Conservation (phyloP, 2,888 invertebrate species). For the Lepas anatifera region DNA sequence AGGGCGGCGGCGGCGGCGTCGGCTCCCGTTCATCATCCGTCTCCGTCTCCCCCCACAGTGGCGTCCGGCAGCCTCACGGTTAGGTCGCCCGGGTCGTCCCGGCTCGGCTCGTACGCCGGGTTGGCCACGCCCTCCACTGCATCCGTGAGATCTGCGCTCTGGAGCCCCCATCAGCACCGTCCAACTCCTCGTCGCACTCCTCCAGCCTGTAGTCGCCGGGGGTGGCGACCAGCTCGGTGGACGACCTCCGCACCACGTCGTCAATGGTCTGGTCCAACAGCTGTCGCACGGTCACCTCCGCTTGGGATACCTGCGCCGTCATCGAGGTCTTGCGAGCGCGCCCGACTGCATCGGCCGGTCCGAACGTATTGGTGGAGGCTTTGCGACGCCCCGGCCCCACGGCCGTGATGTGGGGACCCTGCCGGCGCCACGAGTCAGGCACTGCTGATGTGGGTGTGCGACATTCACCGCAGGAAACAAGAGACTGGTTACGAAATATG, state of each 20-base stretch:
- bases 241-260: neutral
- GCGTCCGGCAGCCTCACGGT: conserved; percentile 2
- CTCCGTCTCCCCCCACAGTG: neutral
- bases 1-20: neutral
- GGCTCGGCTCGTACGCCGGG: neutral
- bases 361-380: neutral
- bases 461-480: neutral
- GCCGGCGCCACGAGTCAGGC: neutral
- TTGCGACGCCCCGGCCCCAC: neutral
- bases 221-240: too few relatives aligned
- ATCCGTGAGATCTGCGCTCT: too few relatives aligned
- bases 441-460: neutral
- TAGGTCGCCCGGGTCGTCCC: neutral
- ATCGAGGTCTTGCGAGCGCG: conserved; percentile 8
- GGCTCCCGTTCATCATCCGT: neutral
- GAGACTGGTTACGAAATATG: neutral
- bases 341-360: neutral
- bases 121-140: neutral
- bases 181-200: neutral
- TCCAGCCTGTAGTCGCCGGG: neutral
- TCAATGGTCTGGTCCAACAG: neutral
- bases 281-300: neutral
- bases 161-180: too few relatives aligned
- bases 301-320: neutral
- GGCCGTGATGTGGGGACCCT: neutral